Percentiles rank a stretch among this genome's conserved stretches.
Conservation (phyloP, 2,113 vertebrate genomes). For the Struthio camelus region DNA sequence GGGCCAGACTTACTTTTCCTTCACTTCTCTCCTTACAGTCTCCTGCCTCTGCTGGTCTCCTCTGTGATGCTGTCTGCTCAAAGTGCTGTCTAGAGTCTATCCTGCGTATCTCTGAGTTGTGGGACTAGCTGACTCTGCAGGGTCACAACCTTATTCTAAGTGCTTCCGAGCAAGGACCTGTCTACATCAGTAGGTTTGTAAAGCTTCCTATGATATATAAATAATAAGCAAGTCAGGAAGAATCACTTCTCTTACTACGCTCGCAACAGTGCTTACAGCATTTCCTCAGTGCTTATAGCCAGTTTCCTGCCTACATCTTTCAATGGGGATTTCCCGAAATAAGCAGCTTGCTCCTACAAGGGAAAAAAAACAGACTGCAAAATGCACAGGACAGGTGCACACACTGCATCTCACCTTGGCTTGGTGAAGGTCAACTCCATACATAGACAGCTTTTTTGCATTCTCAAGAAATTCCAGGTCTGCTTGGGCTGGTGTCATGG, state of each 20-base stretch:
- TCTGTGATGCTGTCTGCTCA: background rate
- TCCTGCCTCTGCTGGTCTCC: background rate
- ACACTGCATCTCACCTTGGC: slow-evolving; percentile 83
- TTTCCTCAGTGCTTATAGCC: background rate
- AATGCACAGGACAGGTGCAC: background rate
- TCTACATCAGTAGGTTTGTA: background rate
- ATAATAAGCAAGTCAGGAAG: background rate
- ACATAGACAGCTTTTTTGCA: slow-evolving; percentile 98
- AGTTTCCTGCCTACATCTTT: background rate
- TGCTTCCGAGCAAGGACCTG: background rate
- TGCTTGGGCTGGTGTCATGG: slow-evolving; percentile 96
- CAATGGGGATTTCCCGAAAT: background rate
- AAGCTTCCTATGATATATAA: background rate
- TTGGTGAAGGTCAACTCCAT: slow-evolving; percentile 95
- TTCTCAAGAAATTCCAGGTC: slow-evolving; percentile 98
- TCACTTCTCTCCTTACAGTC: fast-evolving
- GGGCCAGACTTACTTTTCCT: background rate
- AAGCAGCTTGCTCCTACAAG: background rate
- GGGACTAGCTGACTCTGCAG: background rate
- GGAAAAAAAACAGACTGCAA: background rate
- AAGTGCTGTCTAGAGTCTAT: background rate
- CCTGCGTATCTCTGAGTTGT: background rate
- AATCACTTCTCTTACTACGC: background rate
- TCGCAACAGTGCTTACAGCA: background rate
- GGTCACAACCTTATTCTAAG: background rate